These are phyloP conservation scores for Aspidiotus rigidus DNA, from an alignment of 2,888 invertebrate genomes.

Conservation along the genomic window DNA sequence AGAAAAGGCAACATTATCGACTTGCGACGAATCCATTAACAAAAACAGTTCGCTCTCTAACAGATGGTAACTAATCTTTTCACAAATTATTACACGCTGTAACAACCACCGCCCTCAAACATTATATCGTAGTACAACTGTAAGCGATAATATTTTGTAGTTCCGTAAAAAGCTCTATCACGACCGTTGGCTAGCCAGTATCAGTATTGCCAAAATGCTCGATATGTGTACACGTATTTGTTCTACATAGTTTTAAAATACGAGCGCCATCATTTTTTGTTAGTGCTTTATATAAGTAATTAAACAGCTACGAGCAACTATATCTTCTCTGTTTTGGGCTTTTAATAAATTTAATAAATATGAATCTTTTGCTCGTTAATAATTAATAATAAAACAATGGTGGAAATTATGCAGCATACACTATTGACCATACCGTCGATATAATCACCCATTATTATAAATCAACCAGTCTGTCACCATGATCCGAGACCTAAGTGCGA, in stretches of 20 bases:
- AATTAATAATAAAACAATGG: constrained; percentile 27
- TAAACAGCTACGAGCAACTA: constrained; percentile 12
- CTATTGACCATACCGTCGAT: constrained; percentile 18
- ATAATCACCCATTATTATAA: constrained; percentile 25
- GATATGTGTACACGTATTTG: constrained; percentile 3
- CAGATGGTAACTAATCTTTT: constrained; percentile 31
- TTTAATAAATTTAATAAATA: constrained; percentile 19
- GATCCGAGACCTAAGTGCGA: too few species aligned
- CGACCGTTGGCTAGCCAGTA: constrained; percentile 6
- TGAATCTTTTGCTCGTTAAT: constrained; percentile 26
- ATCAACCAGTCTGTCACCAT: constrained; percentile 21
- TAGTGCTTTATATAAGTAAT: constrained; percentile 26
- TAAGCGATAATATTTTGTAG: constrained; percentile 26
- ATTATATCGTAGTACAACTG: constrained; percentile 8
- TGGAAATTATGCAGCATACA: constrained; percentile 22
- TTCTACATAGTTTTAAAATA: constrained; percentile 24
- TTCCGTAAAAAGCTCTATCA: constrained; percentile 28
- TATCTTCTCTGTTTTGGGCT: background rate
- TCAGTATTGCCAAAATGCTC: constrained; percentile 20
- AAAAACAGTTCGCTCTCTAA: constrained; percentile 27
- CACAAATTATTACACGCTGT: constrained; percentile 27
- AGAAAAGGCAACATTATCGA: constrained; percentile 29
- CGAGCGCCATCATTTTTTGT: constrained; percentile 28
- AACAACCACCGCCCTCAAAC: background rate
- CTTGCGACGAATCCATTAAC: constrained; percentile 31